Conservation (phyloP, 1,140 invertebrate species). For the Drosophila sp. region DNA sequence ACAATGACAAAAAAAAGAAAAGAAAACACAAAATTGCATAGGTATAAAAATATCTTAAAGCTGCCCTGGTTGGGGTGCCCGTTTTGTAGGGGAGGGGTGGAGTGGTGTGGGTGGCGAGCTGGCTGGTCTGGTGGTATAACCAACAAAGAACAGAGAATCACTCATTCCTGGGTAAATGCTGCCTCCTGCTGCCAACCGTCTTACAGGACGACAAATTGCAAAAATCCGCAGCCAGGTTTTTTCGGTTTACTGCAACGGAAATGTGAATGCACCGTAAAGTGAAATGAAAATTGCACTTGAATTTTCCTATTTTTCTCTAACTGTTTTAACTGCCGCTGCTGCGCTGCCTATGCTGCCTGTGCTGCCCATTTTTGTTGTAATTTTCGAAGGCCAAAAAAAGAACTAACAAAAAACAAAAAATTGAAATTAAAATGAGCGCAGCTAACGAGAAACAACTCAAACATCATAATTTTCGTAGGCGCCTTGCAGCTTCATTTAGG, state of each 20-base stretch:
- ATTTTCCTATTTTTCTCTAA: slow-evolving; percentile 75
- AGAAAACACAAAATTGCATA: slow-evolving; percentile 67
- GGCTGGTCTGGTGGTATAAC: background rate
- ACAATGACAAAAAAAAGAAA: slow-evolving; percentile 74
- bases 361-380: slow-evolving; percentile 56
- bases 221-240: slow-evolving; percentile 53
- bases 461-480: slow-evolving; percentile 72
- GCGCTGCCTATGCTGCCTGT: slow-evolving; percentile 11
- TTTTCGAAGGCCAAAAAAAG: slow-evolving; percentile 75
- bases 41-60: slow-evolving; percentile 68
- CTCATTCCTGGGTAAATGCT: background rate
- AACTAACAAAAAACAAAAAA: slow-evolving; percentile 38
- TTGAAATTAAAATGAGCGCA: slow-evolving; percentile 75
- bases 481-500: slow-evolving; percentile 30
- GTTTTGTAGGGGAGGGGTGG: background rate
- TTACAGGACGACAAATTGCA: slow-evolving; percentile 55
- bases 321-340: slow-evolving; percentile 57
- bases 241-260: slow-evolving; percentile 71
- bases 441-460: slow-evolving; percentile 63
- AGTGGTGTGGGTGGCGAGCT: slow-evolving; percentile 13
- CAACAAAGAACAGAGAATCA: slow-evolving; percentile 47
- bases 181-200: background rate
- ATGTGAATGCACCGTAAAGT: slow-evolving; percentile 81
- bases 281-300: slow-evolving; percentile 80
- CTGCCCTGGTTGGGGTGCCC: background rate